Base-by-base conservation (phyloP, 1,140 invertebrate genomes). In the Dendrolimus kikuchii region DNA sequence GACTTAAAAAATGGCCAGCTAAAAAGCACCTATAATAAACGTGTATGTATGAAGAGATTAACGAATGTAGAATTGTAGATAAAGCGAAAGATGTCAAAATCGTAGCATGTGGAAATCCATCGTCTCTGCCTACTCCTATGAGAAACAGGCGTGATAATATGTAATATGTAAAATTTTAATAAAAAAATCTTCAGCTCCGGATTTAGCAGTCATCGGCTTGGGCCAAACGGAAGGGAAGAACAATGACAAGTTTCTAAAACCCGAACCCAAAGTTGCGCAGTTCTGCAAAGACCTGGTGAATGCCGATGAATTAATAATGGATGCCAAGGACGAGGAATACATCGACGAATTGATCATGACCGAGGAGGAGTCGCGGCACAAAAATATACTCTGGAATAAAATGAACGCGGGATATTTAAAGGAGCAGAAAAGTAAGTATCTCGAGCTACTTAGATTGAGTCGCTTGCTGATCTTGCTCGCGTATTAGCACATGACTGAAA, bases 261-360 rank as follows among this genome's bases (percentile, higher is more conserved):
- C 80, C 0, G 80, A 81, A 37, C 64, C 71, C 2, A 79, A 76
- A 50, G 58, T 51, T 5, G 1, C 23, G 23, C 67, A 67, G 23
- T 68, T 69, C 53, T 59, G 50, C 52, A 77, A 75, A 9, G 79
- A 86, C 48, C 57, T 78, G 38, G 54, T 60, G 41, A 65, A 55
- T 4, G 87, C 84, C 2, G 92, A 92, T 4, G 94, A 95, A 68
- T 83, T 98, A n/a, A 89, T 93, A 68, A 84, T 96, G 47, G 90
- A 97, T 37, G 95, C 97, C 69, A 95, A 98, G 68, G 96, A 98
- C 71, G 97, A 99, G 73, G 95, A 92, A 36, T 97, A 99, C 88
- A 88, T 99, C 7, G 93, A 96, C 74, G 91, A 90, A 48, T 95
- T 98, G 66, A 95, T 99, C 44, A 92, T 99, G 88, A 92, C 90